Base-by-base conservation (phyloP, 2,888 invertebrate species). In the Tetragonula carbonaria region DNA sequence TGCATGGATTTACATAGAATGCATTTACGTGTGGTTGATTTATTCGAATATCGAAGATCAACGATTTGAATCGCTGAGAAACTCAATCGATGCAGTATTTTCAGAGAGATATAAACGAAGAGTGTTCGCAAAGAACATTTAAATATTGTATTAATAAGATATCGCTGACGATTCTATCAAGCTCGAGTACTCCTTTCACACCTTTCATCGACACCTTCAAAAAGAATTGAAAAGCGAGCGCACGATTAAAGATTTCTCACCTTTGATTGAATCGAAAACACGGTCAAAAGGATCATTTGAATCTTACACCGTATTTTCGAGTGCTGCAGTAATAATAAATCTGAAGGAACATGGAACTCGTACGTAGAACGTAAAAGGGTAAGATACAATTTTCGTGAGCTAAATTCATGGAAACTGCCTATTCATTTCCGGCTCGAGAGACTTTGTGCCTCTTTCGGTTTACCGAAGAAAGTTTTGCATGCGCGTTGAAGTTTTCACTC, bases 381-480 rank as follows among this genome's bases (percentile, higher is more conserved):
- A 28, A 67, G 74, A 72, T 82, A 80, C 71, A 86, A 71, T 82
- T 78, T 85, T 79, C 82, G 57, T 62, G 59, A 55, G 59, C 63
- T 71, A 87, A 90, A 84, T 88, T 90, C 80, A 80, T 76, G 80
- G 73, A 77, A 87, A 84, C 85, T 84, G 81, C 75, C 85, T 87
- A 90, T 88, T 90, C 90, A 87, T 90, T 89, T 83, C 88, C 85
- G 80, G 85, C 71, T 84, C 79, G 76, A 79, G 77, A 83, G 84
- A 81, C 85, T 90, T 84, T 85, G 80, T 86, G 57, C 85, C 80
- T 87, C 81, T 87, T 84, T 81, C 82, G 79, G 84, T 88, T 88
- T 88, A 86, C 83, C 82, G 76, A 86, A 87, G 75, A 90, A 88
- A 88, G 74, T 91, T 91, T 91, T 66, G 80, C 89, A 87, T 86